Evolutionary conservation across 2,113 vertebrate species (phyloP).

Genomic region (Neotoma lepida): DNA sequence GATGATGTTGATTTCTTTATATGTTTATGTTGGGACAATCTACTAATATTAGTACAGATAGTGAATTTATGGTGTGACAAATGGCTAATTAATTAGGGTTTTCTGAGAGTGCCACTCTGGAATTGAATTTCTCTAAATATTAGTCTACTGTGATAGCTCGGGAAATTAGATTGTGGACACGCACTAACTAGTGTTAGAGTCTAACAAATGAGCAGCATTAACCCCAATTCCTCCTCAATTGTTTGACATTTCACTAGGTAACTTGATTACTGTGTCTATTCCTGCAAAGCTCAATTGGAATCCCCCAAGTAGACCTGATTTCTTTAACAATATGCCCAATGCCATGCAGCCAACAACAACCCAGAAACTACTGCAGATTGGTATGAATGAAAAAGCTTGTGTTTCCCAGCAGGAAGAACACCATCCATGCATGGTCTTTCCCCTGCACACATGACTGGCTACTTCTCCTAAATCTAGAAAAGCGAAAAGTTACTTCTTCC

Average conservation of each 20-base stretch:
- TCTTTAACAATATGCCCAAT: slow-evolving; percentile 26
- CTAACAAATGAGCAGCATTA: neutral
- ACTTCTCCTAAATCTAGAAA: neutral
- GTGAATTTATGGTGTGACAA: slow-evolving; percentile 30
- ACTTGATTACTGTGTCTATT: slow-evolving; percentile 48
- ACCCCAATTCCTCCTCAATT: slow-evolving; percentile 18
- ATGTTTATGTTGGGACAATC: neutral
- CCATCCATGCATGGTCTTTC: neutral
- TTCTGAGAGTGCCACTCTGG: neutral
- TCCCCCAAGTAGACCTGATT: neutral
- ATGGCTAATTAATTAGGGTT: slow-evolving; percentile 43
- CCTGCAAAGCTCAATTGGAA: slow-evolving; percentile 11
- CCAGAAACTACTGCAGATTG: neutral
- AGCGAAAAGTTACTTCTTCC: neutral
- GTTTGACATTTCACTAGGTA: slow-evolving; percentile 36
- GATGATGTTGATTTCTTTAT: slow-evolving; percentile 13
- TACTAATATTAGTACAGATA: neutral
- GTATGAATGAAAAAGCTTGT: neutral
- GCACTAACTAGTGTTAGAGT: slow-evolving; percentile 1
- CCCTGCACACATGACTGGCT: neutral
- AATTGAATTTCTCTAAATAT: slow-evolving; percentile 52
- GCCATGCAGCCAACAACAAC: neutral
- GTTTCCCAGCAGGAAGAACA: neutral
- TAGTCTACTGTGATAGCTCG: neutral
- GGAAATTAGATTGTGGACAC: slow-evolving; percentile 33